Evolutionary conservation across 2,888 invertebrate species (phyloP).

Genomic region (Uloborus plumipes): DNA sequence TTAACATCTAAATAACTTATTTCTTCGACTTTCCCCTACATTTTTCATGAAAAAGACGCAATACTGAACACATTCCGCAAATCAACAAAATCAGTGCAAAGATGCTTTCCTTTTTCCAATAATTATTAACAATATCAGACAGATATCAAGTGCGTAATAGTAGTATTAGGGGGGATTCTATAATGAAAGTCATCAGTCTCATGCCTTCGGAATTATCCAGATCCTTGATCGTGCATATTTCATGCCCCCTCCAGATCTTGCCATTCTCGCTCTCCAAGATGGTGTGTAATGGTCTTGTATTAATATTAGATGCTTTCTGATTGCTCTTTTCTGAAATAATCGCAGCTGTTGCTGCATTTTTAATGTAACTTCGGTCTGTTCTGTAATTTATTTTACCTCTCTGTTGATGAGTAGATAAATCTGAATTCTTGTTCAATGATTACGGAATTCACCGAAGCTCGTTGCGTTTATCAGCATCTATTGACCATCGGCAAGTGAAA

Average conservation of each 20-base stretch:
- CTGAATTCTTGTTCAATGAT: no score
- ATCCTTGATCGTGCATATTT: constrained; percentile 49
- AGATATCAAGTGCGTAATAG: constrained; percentile 22
- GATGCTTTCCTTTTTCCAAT: background rate
- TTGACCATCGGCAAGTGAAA: no score
- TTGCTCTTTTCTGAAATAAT: constrained; percentile 44
- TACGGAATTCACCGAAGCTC: no score
- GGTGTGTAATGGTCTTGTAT: constrained; percentile 56
- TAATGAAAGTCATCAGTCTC: constrained; percentile 56
- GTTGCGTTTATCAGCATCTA: no score
- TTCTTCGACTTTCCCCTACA: no score
- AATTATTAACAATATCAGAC: constrained; percentile 42
- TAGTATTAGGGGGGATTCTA: constrained; percentile 40
- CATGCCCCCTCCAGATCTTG: constrained; percentile 31
- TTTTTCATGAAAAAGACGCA: no score
- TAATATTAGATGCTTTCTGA: constrained; percentile 56
- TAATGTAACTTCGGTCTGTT: constrained; percentile 21
- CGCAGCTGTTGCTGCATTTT: constrained; percentile 52
- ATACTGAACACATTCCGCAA: no score
- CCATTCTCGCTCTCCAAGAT: constrained; percentile 14
- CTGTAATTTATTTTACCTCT: constrained; percentile 13
- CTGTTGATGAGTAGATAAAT: constrained; percentile 21
- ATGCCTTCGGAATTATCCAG: constrained; percentile 29
- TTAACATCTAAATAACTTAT: no score
- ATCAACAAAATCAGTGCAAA: no score